phyloP scores from a whole-genome alignment of 1,140 invertebrate genomes.

The Drosophila kurseongensis region DNA sequence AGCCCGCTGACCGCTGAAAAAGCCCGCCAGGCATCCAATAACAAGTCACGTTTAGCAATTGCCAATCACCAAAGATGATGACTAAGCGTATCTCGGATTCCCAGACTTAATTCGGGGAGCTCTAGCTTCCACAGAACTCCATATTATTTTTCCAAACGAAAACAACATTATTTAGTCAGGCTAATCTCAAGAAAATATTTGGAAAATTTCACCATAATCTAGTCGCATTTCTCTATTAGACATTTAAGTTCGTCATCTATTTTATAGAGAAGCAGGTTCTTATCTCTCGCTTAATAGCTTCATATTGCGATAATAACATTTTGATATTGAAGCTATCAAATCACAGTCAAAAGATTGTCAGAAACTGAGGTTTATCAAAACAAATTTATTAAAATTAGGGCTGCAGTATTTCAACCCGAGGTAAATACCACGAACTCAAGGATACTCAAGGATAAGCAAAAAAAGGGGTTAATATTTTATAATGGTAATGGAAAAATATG shows the following conservation, averaged over 20 bases:
- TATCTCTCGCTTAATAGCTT: not conserved
- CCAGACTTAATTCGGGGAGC: slow-evolving; percentile 36
- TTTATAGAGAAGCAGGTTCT: not conserved
- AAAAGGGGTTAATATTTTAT: too few species aligned
- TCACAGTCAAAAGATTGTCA: not conserved
- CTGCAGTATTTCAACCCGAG: too few species aligned
- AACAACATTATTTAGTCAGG: not conserved
- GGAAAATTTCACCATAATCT: not conserved
- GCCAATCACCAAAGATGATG: slow-evolving; percentile 36
- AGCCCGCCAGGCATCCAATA: slow-evolving; percentile 53
- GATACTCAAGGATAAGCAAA: too few species aligned
- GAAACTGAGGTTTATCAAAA: too few species aligned
- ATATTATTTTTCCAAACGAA: slow-evolving; percentile 7
- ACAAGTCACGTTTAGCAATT: slow-evolving; percentile 69
- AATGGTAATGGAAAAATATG: not conserved
- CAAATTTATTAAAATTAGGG: too few species aligned
- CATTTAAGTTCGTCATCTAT: slow-evolving; percentile 1
- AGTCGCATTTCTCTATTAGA: not conserved
- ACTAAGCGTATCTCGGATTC: slow-evolving; percentile 45
- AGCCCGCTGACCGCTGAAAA: slow-evolving; percentile 12
- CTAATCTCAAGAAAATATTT: slow-evolving; percentile 26
- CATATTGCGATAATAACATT: too few species aligned
- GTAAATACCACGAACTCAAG: too few species aligned
- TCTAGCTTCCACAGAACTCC: slow-evolving; percentile 13
- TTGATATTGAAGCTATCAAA: not conserved